phyloP scores from a whole-genome alignment of 2,113 vertebrate genomes.

The Proteles cristata region DNA sequence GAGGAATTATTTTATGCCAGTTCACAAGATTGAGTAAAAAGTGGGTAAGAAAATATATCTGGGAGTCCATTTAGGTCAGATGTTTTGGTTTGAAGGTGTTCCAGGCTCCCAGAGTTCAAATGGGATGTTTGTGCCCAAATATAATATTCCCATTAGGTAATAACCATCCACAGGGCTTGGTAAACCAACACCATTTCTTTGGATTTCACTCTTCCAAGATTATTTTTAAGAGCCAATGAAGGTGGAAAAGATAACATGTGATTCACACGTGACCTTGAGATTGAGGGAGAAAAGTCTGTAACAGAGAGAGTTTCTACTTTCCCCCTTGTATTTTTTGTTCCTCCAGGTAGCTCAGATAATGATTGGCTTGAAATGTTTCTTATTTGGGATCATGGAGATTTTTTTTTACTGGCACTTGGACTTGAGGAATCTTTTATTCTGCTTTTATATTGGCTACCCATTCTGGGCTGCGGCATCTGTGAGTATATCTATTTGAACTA shows the following conservation, averaged over 20 bases:
- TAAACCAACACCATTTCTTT: background rate
- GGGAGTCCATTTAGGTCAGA: background rate
- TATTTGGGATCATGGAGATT: background rate
- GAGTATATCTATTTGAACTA: background rate
- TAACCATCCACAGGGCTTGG: background rate
- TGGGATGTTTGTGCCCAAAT: background rate
- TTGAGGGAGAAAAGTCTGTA: background rate
- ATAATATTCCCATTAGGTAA: background rate
- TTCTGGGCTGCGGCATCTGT: background rate
- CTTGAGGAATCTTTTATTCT: background rate
- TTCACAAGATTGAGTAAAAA: background rate
- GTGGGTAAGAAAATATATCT: background rate
- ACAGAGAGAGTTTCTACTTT: background rate
- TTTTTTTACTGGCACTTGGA: background rate
- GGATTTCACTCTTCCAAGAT: background rate
- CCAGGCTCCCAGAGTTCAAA: background rate
- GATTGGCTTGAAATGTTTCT: background rate
- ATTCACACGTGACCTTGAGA: background rate
- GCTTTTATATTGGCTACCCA: background rate
- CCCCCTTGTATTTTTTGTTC: background rate
- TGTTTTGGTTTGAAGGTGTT: background rate
- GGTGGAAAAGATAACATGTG: background rate
- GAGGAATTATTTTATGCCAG: background rate
- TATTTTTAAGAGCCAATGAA: background rate
- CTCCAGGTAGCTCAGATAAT: conserved; percentile 16